Base-by-base conservation (phyloP, 2,797 vertebrate genomes). In the Labroides dimidiatus region DNA sequence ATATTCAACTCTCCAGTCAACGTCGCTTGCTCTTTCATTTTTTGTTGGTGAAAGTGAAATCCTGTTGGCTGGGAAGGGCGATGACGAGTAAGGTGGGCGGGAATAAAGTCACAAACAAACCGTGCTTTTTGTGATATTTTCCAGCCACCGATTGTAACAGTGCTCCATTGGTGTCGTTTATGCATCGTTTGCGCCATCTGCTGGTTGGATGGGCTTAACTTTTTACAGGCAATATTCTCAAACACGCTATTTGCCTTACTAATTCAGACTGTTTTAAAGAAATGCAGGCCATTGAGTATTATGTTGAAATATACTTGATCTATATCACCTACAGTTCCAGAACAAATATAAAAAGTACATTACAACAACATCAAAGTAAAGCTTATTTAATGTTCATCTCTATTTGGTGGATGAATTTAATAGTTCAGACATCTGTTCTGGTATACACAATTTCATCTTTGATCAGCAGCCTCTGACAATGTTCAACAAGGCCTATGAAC, bases 101-200 rank as follows among this genome's bases (percentile, higher is more conserved):
- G 63, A 17, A 27, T 7, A 3, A 6, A 20, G 4, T 19, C 24
- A 33, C 9, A 24, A n/a, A 39, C 8, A 1, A 30, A 1, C 14
- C 8, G 14, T 36, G 9, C 6, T 59, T 24, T 48, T 21, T 27
- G 4, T 11, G 2, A 30, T 14, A 55, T 39, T 19, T 13, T 14
- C 21, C 33, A 11, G 16, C n/a, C 43, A 13, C 24, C 21, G 14
- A 14, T 49, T 24, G 8, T 19, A 45, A 64, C 55, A 20, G 43
- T 58, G 60, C 75, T 69, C 67, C 56, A 63, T 72, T 59, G 1
- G 17, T 44, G 48, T 45, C 23, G 67, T 39, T 2, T 41, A 30
- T 77, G 77, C 30, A 37, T 15, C 19, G 3, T 5, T 21, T 60
- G 72, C 78, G 76, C 83, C 84, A 68, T 27, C 84, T 88, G 59